Evolutionary conservation across 1,140 invertebrate genomes (phyloP), one percentile per base, ranked within the genome.

Genomic region (Pseudoatta argentina): DNA sequence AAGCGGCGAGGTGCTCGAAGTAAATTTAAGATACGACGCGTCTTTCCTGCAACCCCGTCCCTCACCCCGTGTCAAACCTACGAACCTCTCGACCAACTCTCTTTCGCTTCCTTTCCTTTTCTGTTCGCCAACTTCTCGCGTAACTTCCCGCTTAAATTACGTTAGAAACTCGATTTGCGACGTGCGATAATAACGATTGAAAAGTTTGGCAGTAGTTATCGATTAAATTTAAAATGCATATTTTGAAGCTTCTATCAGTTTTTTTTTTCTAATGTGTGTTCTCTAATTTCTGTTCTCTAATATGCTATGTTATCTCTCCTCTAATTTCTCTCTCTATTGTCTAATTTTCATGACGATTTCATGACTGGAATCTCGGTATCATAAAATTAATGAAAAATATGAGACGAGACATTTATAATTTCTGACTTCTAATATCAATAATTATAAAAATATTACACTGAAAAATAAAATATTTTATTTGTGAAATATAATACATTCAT

Each of bases 11-110:
- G n/a, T 86, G 66, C 77, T 86, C 66, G 53, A 72, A 72, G 85
- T 86, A 82, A 82, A 86, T 86, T 86, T 86, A 72, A 71, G 77
- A 86, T 66, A 86, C 75, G 75, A 81, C 34, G 67, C 39, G 64
- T 71, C 21, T 67, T 63, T 79, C 18, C 53, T 21, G 66, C 61
- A 10, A 39, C 16, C 27, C 14, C 14, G 1, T 63, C 21, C 44
- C 21, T 64, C 34, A 27, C 7, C 10, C 21, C n/a, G n/a, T 78
- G 24, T 85, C 61, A 21, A 61, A 16, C 24, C 71, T 18, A 30
- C 51, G 18, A 53, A 7, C 53, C 34, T 8, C n/a, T 82, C 44
- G 16, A 53, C 39, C 48, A 64, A 51, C 44, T 24, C 64, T 24
- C 3, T 51, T 30, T 44, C 21, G 10, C 34, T 30, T 24, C 30